phyloP scores from a whole-genome alignment of 2,888 invertebrate species.

The Microctonus brassicae region DNA sequence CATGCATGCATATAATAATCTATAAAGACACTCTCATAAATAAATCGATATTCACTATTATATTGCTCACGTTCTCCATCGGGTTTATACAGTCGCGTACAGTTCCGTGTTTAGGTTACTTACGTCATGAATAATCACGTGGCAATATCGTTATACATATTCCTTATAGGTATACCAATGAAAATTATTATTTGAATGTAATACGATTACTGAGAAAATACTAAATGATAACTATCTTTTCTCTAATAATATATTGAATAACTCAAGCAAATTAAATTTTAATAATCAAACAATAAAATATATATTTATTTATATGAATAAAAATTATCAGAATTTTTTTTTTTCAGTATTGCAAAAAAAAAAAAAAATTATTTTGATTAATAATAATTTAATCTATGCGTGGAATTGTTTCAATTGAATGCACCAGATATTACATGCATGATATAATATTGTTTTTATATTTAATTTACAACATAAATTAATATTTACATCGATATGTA shows the following conservation, averaged over 20 bases:
- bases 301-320: too few relatives aligned
- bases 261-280: background rate
- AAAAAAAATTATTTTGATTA: too few relatives aligned
- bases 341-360: too few relatives aligned
- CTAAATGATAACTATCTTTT: slow-evolving; percentile 19
- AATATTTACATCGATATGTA: slow-evolving; percentile 2
- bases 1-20: too few relatives aligned
- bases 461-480: slow-evolving; percentile 13
- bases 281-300: too few relatives aligned
- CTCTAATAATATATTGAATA: slow-evolving; percentile 4
- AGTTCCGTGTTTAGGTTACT: slow-evolving; percentile 23
- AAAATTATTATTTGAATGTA: slow-evolving; percentile 10
- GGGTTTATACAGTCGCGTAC: background rate
- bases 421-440: too few relatives aligned
- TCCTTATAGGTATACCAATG: too few relatives aligned
- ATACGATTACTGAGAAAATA: slow-evolving; percentile 21
- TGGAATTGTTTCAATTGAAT: too few relatives aligned
- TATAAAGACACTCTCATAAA: slow-evolving; percentile 11
- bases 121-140: slow-evolving; percentile 24
- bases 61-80: background rate
- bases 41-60: slow-evolving; percentile 10
- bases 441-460: background rate
- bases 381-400: too few relatives aligned
- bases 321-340: too few relatives aligned
- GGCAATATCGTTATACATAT: too few relatives aligned